Conservation (phyloP, 2,797 vertebrate genomes). For the Gouania willdenowi region DNA sequence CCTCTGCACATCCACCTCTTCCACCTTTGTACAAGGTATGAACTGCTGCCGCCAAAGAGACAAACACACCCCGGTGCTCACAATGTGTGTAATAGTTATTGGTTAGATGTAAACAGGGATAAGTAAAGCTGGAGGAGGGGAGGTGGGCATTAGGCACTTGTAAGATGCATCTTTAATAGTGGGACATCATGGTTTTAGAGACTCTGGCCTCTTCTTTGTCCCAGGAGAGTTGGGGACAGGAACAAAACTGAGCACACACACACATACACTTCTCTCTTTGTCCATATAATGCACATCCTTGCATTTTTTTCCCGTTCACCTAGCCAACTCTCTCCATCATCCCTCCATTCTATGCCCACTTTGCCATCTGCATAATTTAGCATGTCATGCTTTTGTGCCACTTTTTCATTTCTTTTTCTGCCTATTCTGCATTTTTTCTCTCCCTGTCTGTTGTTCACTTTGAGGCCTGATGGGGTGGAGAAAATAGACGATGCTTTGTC, state of each 20-base stretch:
- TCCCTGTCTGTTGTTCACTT: constrained; percentile 48
- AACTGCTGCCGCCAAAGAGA: constrained; percentile 38
- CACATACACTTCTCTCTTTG: constrained; percentile 44
- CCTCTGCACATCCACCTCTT: constrained; percentile 4
- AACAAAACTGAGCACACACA: constrained; percentile 40
- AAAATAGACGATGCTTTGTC: constrained; percentile 50
- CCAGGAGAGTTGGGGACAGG: constrained; percentile 68
- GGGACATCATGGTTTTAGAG: constrained; percentile 48
- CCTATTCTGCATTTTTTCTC: constrained; percentile 48
- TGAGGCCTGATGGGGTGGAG: constrained; percentile 46
- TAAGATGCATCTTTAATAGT: constrained; percentile 72
- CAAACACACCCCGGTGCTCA: constrained; percentile 29
- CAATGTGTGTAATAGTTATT: constrained; percentile 42
- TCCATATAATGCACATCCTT: constrained; percentile 54
- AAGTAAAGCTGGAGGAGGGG: constrained; percentile 16
- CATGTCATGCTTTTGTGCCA: constrained; percentile 61
- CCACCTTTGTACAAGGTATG: constrained; percentile 14
- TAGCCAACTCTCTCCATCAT: constrained; percentile 36
- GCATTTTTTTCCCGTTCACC: constrained; percentile 41
- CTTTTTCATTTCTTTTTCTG: constrained; percentile 59
- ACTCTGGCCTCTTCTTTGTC: constrained; percentile 41
- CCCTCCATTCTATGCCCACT: constrained; percentile 47
- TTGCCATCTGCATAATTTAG: constrained; percentile 75
- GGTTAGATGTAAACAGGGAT: constrained; percentile 39
- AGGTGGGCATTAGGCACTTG: constrained; percentile 43